A percentile compares a stretch with the other conserved stretches of the same genome.
Evolutionary conservation across 2,888 invertebrate genomes (phyloP).

Genomic region (Athripsodes cinereus): DNA sequence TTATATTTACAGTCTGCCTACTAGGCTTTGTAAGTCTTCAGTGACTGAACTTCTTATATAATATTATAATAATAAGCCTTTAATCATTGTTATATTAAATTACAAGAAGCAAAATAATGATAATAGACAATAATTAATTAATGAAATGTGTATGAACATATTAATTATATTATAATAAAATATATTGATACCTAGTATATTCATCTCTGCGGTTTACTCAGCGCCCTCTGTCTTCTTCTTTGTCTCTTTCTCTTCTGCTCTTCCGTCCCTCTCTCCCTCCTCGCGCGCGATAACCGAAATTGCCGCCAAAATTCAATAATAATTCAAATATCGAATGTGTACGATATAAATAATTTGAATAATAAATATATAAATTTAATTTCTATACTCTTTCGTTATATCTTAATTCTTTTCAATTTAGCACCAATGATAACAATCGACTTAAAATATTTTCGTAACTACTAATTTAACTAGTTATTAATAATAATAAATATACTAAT

Average conservation of each 20-base stretch:
- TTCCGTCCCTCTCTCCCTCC: slow-evolving; percentile 3
- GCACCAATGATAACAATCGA: slow-evolving; percentile 23
- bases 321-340: neutral
- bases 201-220: slow-evolving; percentile 19
- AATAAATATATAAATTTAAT: neutral
- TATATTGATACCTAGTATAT: slow-evolving; percentile 24
- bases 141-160: no score
- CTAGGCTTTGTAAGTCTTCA: no score
- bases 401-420: slow-evolving; percentile 16
- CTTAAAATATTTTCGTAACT: slow-evolving; percentile 10
- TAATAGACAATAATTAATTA: neutral
- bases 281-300: slow-evolving; percentile 5
- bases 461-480: neutral
- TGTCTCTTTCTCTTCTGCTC: slow-evolving; percentile 11
- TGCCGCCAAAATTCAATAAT: slow-evolving; percentile 9
- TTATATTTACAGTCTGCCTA: no score
- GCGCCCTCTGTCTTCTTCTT: slow-evolving; percentile 11
- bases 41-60: no score
- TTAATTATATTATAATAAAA: neutral
- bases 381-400: slow-evolving; percentile 4
- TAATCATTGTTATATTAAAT: no score
- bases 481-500: no score
- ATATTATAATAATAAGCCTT: no score
- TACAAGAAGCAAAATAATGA: no score
- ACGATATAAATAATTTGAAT: slow-evolving; percentile 5